These are phyloP conservation scores for Liparis tanakae DNA, from an alignment of 2,797 vertebrate genomes.

Conservation along the genomic window DNA sequence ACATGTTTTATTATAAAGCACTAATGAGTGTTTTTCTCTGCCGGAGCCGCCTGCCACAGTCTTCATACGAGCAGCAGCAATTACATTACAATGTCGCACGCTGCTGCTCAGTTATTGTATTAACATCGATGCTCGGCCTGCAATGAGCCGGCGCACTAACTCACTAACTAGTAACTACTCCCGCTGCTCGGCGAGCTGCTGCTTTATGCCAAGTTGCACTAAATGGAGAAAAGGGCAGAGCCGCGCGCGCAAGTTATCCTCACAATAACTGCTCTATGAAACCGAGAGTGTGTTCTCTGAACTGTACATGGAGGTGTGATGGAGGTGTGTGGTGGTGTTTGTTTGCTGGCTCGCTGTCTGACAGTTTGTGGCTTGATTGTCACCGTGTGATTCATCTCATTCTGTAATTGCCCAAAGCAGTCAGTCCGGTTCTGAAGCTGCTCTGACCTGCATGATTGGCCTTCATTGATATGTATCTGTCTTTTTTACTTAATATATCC, in stretches of 20 bases:
- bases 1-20: slow-evolving; percentile 42
- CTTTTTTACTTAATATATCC: background rate
- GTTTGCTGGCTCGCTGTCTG: slow-evolving; percentile 25
- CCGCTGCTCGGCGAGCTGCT: slow-evolving; percentile 50
- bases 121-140: slow-evolving; percentile 75
- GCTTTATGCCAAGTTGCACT: slow-evolving; percentile 43
- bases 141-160: slow-evolving; percentile 73
- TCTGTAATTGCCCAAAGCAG: slow-evolving; percentile 28
- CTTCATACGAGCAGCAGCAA: slow-evolving; percentile 74
- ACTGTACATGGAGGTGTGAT: slow-evolving; percentile 4
- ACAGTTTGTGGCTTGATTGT: slow-evolving; percentile 37
- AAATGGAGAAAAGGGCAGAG: slow-evolving; percentile 19
- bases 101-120: slow-evolving; percentile 77
- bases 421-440: slow-evolving; percentile 35
- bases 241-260: slow-evolving; percentile 3
- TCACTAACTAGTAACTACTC: slow-evolving; percentile 74
- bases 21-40: slow-evolving; percentile 49
- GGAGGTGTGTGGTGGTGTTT: background rate
- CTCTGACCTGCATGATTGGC: slow-evolving; percentile 20
- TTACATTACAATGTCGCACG: slow-evolving; percentile 80
- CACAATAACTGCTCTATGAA: background rate
- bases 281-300: slow-evolving; percentile 13
- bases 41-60: too few species aligned
- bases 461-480: slow-evolving; percentile 19
- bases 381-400: slow-evolving; percentile 43